These are phyloP conservation scores for Microhierax caerulescens DNA, from an alignment of 2,797 vertebrate genomes.

Conservation along the genomic window DNA sequence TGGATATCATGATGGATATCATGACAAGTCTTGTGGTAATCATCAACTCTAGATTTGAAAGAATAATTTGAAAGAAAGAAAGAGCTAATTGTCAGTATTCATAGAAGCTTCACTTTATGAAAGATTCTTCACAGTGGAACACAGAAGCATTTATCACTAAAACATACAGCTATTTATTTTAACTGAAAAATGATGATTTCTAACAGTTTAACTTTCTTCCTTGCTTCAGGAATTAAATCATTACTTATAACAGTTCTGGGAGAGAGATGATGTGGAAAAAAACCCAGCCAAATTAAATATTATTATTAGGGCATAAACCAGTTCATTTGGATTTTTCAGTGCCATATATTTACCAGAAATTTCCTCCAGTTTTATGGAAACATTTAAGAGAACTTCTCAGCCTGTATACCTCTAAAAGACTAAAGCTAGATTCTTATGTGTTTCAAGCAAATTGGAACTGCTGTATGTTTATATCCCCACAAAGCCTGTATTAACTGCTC, in stretches of 20 bases:
- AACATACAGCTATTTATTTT: neutral
- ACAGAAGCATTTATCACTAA: neutral
- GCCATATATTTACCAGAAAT: neutral
- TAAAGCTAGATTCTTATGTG: neutral
- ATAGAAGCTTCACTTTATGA: neutral
- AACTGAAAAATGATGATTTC: neutral
- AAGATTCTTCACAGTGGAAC: neutral
- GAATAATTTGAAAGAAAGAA: too few species aligned
- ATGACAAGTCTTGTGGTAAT: neutral
- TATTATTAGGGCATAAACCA: neutral
- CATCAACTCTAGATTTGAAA: neutral
- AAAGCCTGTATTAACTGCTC: neutral
- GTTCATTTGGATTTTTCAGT: neutral
- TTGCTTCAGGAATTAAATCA: neutral
- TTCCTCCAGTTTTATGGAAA: neutral
- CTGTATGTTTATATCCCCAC: neutral
- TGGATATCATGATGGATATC: neutral
- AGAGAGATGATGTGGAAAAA: neutral
- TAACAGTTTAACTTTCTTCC: neutral
- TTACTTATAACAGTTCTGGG: neutral
- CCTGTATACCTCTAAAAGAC: neutral
- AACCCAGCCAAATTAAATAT: neutral
- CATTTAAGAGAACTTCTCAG: neutral
- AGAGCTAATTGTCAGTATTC: constrained; percentile 1
- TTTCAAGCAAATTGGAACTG: neutral